Conservation (phyloP, 2,113 vertebrate species). For the Macrotus californicus region DNA sequence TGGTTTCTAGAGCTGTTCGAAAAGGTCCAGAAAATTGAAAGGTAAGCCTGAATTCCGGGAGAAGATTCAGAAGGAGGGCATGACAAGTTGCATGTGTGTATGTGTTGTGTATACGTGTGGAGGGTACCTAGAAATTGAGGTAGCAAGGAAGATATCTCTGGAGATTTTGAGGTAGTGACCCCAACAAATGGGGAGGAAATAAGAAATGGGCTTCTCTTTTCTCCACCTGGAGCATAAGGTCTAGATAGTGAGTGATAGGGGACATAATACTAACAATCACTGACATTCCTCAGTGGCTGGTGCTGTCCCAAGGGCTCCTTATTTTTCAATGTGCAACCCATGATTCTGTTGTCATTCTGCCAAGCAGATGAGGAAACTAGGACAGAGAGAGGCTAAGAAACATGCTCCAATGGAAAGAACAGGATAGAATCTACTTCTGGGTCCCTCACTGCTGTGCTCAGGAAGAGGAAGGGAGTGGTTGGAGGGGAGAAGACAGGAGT, state of each 20-base stretch:
- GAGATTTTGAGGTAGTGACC: not conserved
- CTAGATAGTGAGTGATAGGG: not conserved
- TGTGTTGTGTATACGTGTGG: not conserved
- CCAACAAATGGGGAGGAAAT: not conserved
- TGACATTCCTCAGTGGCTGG: not conserved
- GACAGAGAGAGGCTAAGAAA: not conserved
- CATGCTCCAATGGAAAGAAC: not conserved
- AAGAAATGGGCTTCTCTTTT: not conserved
- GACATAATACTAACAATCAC: not conserved
- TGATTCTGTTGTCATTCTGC: not conserved
- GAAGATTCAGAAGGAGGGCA: not conserved
- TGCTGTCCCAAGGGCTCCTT: not conserved
- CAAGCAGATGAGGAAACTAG: not conserved
- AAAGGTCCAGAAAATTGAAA: not conserved
- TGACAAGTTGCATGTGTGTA: not conserved
- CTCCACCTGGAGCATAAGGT: not conserved
- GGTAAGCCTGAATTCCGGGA: not conserved
- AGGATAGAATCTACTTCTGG: not conserved
- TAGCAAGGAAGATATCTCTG: not conserved
- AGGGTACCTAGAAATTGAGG: not conserved
- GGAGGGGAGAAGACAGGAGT: not conserved
- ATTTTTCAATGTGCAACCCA: not conserved
- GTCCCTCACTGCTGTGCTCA: not conserved
- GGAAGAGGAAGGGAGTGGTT: not conserved
- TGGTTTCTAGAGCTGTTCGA: not conserved